Base-by-base conservation (phyloP, 2,888 invertebrate genomes). In the Dromius quadrimaculatus region DNA sequence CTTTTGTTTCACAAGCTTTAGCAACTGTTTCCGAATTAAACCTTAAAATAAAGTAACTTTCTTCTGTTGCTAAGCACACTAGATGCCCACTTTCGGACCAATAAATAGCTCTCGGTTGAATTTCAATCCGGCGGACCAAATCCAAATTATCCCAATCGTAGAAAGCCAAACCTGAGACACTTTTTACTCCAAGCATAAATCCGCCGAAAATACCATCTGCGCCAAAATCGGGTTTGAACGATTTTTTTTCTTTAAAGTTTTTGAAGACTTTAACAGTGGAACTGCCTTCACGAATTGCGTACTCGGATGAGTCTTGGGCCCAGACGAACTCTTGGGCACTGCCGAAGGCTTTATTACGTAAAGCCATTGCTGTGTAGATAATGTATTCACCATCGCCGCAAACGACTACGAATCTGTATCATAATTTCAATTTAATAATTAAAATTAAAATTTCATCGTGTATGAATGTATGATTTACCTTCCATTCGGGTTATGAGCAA, bases 321-420 rank as follows among this genome's bases (percentile, higher is more conserved):
- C 99, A 99, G 0, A 98, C 98, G 81, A 99, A 99, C 84, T 99
- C 99, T 77, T 97, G 95, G 0, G 98, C 98, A 8, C 95, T 92
- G 0, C 99, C 99, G 80, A 98, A 99, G 1, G 97, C 97, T 81
- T 99, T 99, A 83, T 99, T 99, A 63, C 99, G 87, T 73, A 99
- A 85, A 0, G 98, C 98, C 97, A 99, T 98, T 0, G 99, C 97
- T 0, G 99, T 99, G 85, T 99, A 99, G 77, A 99, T 98, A 57
- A 99, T 99, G 82, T 98, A 99, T 82, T 99, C 99, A 9, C 99
- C 99, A 82, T 99, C 99, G 1, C 99, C 99, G 79, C 99, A 99
- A 1, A 98, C 98, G 0, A 98, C 98, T 2, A 94, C 91, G 83
- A 91, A 91, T 76, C 90, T 86, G 28, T 17, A 34, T 11, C 13